These are phyloP conservation scores for Tetranychus piercei DNA, from an alignment of 2,888 invertebrate species.

Conservation along the genomic window DNA sequence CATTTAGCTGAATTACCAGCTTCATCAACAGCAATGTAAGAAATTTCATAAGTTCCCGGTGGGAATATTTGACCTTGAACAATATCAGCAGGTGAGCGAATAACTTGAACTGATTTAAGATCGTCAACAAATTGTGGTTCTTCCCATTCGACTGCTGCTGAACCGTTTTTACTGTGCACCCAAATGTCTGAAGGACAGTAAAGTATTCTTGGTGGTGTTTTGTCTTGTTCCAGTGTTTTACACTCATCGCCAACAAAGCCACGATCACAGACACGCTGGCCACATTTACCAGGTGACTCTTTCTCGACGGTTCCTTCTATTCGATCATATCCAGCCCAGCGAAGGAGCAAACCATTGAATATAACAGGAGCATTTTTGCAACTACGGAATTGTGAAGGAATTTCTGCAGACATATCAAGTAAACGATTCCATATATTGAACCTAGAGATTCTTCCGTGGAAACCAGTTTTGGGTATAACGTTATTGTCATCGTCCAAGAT, in stretches of 20 bases:
- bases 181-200: conserved; percentile 83
- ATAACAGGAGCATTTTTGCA: conserved; percentile 78
- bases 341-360: conserved; percentile 61
- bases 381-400: conserved; percentile 79
- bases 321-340: conserved; percentile 85
- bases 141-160: conserved; percentile 74
- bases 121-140: conserved; percentile 78
- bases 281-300: conserved; percentile 75
- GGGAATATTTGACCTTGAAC: conserved; percentile 26
- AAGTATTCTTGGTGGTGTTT: conserved; percentile 62
- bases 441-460: conserved; percentile 82
- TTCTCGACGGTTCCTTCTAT: conserved; percentile 72
- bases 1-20: conserved; percentile 80
- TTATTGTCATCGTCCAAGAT: conserved; percentile 53
- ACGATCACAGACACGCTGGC: conserved; percentile 66
- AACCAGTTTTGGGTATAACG: conserved; percentile 68
- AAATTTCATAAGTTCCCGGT: conserved; percentile 39
- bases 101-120: conserved; percentile 24
- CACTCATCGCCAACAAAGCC: conserved; percentile 71
- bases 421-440: conserved; percentile 84
- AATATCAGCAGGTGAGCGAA: conserved; percentile 23
- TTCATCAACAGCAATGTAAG: conserved; percentile 78
- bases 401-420: conserved; percentile 71
- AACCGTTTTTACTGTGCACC: conserved; percentile 79
- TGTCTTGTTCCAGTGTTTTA: conserved; percentile 61